Percentiles rank a stretch among this genome's conserved stretches.
Conservation (phyloP, 2,797 vertebrate genomes). For the Muscicapa comitata region DNA sequence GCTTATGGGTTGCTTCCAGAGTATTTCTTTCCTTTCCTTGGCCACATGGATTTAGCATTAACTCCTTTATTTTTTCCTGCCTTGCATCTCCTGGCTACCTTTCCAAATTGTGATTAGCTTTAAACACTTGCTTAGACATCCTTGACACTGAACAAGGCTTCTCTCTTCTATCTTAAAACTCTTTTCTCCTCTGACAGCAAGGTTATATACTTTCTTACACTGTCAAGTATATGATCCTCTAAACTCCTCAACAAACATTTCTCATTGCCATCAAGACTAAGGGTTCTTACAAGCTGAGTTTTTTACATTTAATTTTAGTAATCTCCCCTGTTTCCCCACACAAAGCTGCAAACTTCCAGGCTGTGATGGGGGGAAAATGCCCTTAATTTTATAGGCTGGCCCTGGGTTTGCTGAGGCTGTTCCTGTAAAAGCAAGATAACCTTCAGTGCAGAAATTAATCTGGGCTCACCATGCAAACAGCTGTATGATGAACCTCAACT, state of each 20-base stretch:
- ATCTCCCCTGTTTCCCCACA: neutral
- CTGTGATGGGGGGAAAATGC: neutral
- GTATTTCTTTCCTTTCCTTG: neutral
- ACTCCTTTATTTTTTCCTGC: neutral
- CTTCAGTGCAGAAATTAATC: neutral
- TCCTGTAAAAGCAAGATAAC: neutral
- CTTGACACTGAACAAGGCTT: neutral
- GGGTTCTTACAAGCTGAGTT: neutral
- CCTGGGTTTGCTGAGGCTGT: neutral
- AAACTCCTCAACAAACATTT: neutral
- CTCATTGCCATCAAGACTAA: neutral
- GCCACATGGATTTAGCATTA: neutral
- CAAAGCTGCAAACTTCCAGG: neutral
- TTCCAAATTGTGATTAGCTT: neutral
- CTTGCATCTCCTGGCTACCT: neutral
- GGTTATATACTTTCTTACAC: neutral
- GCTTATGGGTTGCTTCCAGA: neutral
- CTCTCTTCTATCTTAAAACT: neutral
- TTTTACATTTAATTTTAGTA: neutral
- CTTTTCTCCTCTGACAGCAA: neutral
- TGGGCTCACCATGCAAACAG: neutral
- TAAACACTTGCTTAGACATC: neutral
- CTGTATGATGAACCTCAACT: neutral
- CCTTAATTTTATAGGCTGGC: neutral
- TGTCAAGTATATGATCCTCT: neutral